Evolutionary conservation across 92 coral and sea anemone genomes (phyloP), one percentile per base, ranked within the genome.

Genomic region (Epizoanthus fatuus): DNA sequence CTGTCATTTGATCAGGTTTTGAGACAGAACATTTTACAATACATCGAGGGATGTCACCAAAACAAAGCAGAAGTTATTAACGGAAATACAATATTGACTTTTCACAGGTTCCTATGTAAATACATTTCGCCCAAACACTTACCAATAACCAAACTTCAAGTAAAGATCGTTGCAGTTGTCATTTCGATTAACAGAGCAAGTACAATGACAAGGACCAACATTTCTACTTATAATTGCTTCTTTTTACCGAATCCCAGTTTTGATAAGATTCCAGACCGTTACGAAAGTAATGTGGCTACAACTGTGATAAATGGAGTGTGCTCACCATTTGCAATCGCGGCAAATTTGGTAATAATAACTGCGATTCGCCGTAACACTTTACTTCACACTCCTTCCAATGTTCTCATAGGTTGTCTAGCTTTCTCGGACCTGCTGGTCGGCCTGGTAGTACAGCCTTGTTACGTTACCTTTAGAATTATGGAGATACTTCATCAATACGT

Each of bases 391-490:
- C 98, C 98, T 3, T 89, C 95, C 14, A 94, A 91, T 63, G 75
- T 92, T 52, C 89, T 86, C 17, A 65, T 91, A 1, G 95, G 92
- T 17, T 88, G 95, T 66, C 69, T 94, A 9, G 95, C 98, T 16
- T 87, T 84, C 16, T 94, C 95, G 10, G 98, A 94, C 58, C 63
- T 94, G 38, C 55, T 91, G 17, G 93, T 94, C 0, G 93, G 93
- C 16, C 81, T 94, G n/a, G 74, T 94, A 8, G 95, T 94, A 1
- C 98, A 91, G 77, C 98, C 98, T 0, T 89, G 93, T 40, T 93
- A 87, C 70, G 92, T 93, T 12, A 70, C 73, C 3, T 93, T 88
- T 49, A 77, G 96, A 58, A 58, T 90, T 10, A 57, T 84, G 74
- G 94, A 93, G 32, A 93, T 75, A 76, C 42, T 44, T 19, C 87